Percentiles rank a stretch among this genome's conserved stretches.
Conservation (phyloP, 2,888 invertebrate species). For the Yponomeuta malinellus region DNA sequence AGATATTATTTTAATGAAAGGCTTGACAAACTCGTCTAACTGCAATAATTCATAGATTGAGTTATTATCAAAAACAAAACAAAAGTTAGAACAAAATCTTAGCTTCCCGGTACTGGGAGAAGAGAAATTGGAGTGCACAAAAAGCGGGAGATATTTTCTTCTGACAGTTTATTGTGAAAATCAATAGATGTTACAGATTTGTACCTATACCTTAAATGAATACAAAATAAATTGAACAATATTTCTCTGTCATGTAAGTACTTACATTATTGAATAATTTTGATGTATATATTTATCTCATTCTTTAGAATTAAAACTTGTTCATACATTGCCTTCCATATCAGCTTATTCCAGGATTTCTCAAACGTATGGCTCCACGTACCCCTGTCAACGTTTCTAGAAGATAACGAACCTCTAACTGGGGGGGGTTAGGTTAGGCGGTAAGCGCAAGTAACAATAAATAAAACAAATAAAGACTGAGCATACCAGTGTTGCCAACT, state of each 20-base stretch:
- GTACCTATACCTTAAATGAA: neutral
- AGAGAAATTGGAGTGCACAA: slow-evolving; percentile 12
- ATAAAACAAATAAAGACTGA: no score
- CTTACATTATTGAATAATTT: neutral
- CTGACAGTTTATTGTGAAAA: slow-evolving; percentile 41
- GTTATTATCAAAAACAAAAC: neutral
- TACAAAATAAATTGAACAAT: slow-evolving; percentile 20
- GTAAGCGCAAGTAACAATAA: no score
- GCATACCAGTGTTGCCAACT: no score
- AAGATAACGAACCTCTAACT: no score
- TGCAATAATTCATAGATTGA: no score
- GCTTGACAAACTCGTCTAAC: no score
- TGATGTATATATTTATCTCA: neutral
- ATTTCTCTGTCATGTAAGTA: neutral
- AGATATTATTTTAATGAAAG: no score
- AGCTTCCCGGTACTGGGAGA: slow-evolving; percentile 50
- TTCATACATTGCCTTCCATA: neutral
- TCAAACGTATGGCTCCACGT: no score
- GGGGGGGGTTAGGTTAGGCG: no score
- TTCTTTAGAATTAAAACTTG: neutral
- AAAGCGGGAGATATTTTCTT: slow-evolving; percentile 22
- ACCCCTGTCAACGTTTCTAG: no score
- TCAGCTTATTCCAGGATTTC: neutral
- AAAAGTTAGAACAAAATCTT: slow-evolving; percentile 33
- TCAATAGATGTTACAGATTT: slow-evolving; percentile 5